phyloP scores from a whole-genome alignment of 2,113 vertebrate species.

The Saccopteryx leptura region DNA sequence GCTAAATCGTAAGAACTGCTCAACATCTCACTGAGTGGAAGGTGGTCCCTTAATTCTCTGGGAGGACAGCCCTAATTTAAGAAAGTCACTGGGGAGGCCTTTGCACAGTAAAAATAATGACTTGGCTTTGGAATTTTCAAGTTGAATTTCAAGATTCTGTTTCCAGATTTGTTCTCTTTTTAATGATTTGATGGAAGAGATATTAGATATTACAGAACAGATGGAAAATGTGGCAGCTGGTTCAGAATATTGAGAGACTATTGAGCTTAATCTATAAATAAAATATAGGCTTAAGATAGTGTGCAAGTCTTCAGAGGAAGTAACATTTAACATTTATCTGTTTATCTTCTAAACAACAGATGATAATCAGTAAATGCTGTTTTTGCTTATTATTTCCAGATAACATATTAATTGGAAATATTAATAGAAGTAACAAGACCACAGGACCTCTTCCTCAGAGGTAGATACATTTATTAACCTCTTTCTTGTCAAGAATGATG shows the following conservation, averaged over 20 bases:
- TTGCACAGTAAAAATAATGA: conserved; percentile 77
- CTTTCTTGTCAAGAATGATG: conserved; percentile 67
- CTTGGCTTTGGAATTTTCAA: conserved; percentile 59
- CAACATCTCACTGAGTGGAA: conserved; percentile 33
- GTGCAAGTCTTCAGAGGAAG: conserved; percentile 71
- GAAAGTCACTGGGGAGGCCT: conserved; percentile 3
- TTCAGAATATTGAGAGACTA: conserved; percentile 75
- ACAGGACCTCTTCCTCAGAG: conserved; percentile 53
- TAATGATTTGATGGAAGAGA: conserved; percentile 48
- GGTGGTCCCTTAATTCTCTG: not conserved
- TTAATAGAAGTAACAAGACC: conserved; percentile 82
- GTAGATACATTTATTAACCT: conserved; percentile 78
- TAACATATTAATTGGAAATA: conserved; percentile 86
- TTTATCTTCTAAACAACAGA: conserved; percentile 76
- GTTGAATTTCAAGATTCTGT: conserved; percentile 55
- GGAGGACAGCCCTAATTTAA: conserved; percentile 59
- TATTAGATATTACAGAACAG: conserved; percentile 78
- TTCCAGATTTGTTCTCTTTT: conserved; percentile 40
- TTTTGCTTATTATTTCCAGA: conserved; percentile 82
- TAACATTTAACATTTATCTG: conserved; percentile 75
- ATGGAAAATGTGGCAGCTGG: conserved; percentile 39
- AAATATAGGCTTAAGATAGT: conserved; percentile 76
- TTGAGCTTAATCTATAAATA: conserved; percentile 79
- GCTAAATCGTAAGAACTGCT: not conserved
- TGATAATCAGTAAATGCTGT: conserved; percentile 70